These are phyloP conservation scores for Sanderia malayensis DNA, from an alignment of 30 jellyfish, hydroid and myxozoan species.

Conservation along the genomic window DNA sequence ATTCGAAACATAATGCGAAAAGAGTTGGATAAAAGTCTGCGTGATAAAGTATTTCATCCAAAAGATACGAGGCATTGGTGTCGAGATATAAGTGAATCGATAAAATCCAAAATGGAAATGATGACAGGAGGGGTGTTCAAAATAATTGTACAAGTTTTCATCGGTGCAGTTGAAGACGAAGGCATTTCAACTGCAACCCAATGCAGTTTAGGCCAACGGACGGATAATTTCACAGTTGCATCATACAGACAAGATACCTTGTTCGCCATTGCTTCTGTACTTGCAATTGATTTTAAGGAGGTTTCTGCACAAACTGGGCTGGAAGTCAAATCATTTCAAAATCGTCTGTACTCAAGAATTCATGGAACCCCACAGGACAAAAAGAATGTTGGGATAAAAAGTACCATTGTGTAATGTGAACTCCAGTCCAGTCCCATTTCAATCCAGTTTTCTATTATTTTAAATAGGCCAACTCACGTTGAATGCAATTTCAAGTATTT, in stretches of 20 bases:
- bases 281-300: conserved; percentile 54
- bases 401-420: no score
- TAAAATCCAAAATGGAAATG: conserved; percentile 35
- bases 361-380: no score
- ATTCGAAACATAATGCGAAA: conserved; percentile 4
- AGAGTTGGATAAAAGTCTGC: conserved; percentile 21
- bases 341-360: neutral
- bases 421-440: no score
- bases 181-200: conserved; percentile 79
- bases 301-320: neutral
- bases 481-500: no score
- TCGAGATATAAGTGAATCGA: conserved; percentile 49
- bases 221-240: conserved; percentile 56
- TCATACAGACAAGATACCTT: conserved; percentile 57
- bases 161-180: conserved; percentile 77
- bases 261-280: conserved; percentile 80
- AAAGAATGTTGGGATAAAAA: neutral
- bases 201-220: conserved; percentile 33
- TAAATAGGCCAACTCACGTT: no score
- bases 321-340: conserved; percentile 1
- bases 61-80: conserved; percentile 44
- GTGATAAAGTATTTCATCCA: conserved; percentile 49
- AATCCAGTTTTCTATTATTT: no score
- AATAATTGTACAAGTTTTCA: conserved; percentile 68
- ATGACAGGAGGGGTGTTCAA: conserved; percentile 63